Conservation (phyloP, 2,888 invertebrate genomes). For the Microchrysa polita region DNA sequence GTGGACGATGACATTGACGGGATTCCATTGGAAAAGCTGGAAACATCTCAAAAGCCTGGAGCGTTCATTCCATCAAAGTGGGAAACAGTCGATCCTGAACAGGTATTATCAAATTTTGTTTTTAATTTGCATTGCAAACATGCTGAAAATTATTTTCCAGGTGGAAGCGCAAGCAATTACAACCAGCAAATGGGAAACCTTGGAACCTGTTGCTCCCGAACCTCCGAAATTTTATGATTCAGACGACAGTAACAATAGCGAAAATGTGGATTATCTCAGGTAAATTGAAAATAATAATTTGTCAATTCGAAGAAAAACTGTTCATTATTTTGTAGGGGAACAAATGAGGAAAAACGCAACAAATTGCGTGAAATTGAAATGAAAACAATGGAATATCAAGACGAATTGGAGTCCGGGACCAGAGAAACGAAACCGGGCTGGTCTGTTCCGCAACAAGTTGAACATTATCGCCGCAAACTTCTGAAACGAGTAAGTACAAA, state of each 20-base stretch:
- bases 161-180: conserved; percentile 85
- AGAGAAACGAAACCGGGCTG: conserved; percentile 77
- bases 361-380: conserved; percentile 92
- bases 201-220: conserved; percentile 67
- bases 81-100: conserved; percentile 94
- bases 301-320: background rate
- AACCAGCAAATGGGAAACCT: conserved; percentile 87
- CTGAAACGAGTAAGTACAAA: conserved; percentile 77
- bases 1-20: conserved; percentile 83
- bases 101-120: conserved; percentile 61
- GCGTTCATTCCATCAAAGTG: conserved; percentile 93
- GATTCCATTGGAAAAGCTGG: conserved; percentile 70
- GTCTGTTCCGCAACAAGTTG: conserved; percentile 83
- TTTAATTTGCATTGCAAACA: background rate
- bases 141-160: conserved; percentile 49
- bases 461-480: conserved; percentile 89
- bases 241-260: conserved; percentile 57
- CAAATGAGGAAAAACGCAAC: conserved; percentile 75
- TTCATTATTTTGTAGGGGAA: conserved; percentile 63
- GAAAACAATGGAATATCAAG: conserved; percentile 94
- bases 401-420: conserved; percentile 90
- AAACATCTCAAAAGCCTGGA: conserved; percentile 62
- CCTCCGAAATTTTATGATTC: conserved; percentile 62
- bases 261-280: conserved; percentile 40
- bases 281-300: background rate